Conservation (phyloP, 1,140 invertebrate species). For the Mizuhopecten yessoensis region DNA sequence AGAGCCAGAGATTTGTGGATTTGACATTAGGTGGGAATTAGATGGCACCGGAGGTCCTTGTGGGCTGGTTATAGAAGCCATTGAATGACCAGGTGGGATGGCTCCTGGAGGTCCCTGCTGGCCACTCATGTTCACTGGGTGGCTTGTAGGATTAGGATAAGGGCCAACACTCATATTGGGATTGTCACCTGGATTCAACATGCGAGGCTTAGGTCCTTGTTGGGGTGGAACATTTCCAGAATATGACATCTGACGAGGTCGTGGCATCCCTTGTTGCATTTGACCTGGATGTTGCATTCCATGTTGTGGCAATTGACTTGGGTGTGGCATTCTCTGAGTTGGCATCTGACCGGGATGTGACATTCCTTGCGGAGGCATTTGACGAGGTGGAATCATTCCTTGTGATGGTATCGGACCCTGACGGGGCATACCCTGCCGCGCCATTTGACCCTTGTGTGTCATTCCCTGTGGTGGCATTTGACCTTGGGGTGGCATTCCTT, state of each 20-base stretch:
- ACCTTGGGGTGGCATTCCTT: neutral
- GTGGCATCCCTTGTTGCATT: slow-evolving; percentile 42
- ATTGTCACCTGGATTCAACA: neutral
- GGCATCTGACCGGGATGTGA: neutral
- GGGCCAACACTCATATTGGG: neutral
- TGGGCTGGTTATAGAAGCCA: neutral
- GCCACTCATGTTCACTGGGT: neutral
- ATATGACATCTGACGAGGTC: neutral
- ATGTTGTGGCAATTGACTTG: slow-evolving; percentile 37
- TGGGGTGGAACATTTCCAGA: neutral
- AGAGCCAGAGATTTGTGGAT: too few relatives aligned
- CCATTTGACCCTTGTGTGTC: neutral
- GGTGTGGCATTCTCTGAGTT: slow-evolving; percentile 19
- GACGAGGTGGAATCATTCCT: neutral
- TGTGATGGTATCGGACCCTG: neutral
- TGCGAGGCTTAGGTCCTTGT: neutral
- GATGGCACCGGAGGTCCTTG: neutral
- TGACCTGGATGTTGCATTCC: neutral
- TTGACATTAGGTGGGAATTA: slow-evolving; percentile 8
- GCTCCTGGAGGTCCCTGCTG: neutral
- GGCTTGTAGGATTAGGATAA: neutral
- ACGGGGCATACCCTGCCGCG: neutral
- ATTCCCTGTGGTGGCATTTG: neutral
- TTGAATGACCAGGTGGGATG: neutral
- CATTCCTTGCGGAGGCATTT: neutral